Evolutionary conservation across 2,113 vertebrate genomes (phyloP), one percentile per base, ranked within the genome.

Genomic region (Trinectes maculatus): DNA sequence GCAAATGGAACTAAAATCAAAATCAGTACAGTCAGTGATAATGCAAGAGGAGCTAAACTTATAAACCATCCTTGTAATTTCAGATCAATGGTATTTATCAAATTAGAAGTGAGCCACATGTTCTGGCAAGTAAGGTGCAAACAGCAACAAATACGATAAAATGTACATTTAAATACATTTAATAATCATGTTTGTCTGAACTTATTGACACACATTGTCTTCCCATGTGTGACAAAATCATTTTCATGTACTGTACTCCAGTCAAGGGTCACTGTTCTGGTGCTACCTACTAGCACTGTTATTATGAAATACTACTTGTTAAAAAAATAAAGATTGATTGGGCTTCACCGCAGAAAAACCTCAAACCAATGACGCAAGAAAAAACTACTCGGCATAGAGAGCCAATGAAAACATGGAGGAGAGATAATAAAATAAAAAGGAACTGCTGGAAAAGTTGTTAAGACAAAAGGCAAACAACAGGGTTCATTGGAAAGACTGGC

Each of bases 391-490:
- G n/a, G 26, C 1, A 25, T 25, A n/a, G 56, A 24, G 54, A 58
- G 64, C 81, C 81, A 82, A 77, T 25, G 25, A 72, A 81, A 83
- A 83, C 64, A 67, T 19, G 24, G 28, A 55, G 55, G 55, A 47
- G 31, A 40, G 21, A n/a, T 44, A 19, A 54, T 47, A 80, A 76
- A 54, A 61, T 22, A 58, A 47, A 47, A 19, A 40, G 44, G 37
- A 59, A 61, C 25, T 52, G 56, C 33, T 22, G n/a, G 25, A 26
- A 63, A 61, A 29, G 44, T 44, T 36, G 31, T 56, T 11, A 80
- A 75, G 63, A 80, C 43, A 75, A 78, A 66, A 75, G n/a, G 39
- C 21, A 55, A 16, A 42, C 21, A 61, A 39, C 53, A 64, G 31
- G 43, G 39, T 53, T 74, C 42, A 56, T 5, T 61, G 33, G 43